Evolutionary conservation across 1,140 invertebrate genomes (phyloP).

Genomic region (Cydia splendana): DNA sequence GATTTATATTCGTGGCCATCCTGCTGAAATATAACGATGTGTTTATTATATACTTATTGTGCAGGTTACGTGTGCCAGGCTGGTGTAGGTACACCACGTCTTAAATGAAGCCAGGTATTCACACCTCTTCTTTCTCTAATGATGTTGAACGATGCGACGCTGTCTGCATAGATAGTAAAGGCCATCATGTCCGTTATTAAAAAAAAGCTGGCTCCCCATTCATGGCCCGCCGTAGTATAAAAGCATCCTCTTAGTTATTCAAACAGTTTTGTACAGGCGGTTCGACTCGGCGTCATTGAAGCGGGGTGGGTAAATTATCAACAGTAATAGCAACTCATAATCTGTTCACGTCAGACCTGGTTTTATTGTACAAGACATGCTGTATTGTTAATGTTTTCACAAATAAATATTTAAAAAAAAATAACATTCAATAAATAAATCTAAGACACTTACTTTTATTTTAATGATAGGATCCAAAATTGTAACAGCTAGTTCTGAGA

Average conservation of each 20-base stretch:
- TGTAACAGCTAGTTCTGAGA: no score
- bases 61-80: not conserved
- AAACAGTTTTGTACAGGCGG: constrained; percentile 64
- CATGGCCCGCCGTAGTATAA: constrained; percentile 65
- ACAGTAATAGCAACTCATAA: not conserved
- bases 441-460: no score
- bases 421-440: no score
- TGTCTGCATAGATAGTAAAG: constrained; percentile 69
- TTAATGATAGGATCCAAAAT: no score
- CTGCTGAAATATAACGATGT: no score
- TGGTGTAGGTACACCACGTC: not conserved
- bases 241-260: constrained; percentile 72
- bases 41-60: not conserved
- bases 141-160: constrained; percentile 72
- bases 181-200: constrained; percentile 57
- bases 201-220: constrained; percentile 71
- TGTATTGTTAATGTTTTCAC: no score
- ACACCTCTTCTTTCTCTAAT: constrained; percentile 51
- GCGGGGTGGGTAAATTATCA: constrained; percentile 14
- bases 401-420: no score
- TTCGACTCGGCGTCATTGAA: constrained; percentile 56
- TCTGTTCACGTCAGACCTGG: no score
- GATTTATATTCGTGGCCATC: no score
- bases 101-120: not conserved
- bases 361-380: no score